Evolutionary conservation across 1,140 invertebrate genomes (phyloP).

Genomic region (Campoletis sonorensis): DNA sequence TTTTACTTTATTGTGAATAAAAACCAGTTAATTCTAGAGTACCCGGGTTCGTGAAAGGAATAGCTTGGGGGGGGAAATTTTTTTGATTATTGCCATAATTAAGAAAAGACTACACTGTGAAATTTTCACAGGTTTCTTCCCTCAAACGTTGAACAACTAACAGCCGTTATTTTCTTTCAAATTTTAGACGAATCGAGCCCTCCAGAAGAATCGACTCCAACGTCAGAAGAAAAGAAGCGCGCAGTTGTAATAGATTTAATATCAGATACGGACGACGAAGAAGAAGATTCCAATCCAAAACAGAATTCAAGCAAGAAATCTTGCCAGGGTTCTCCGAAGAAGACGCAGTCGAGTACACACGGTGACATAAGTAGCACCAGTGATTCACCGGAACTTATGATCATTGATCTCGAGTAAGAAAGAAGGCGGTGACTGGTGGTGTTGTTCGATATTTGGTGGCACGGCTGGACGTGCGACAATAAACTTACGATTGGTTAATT

Average conservation of each 20-base stretch:
- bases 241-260: constrained; percentile 73
- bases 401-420: constrained; percentile 73
- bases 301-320: constrained; percentile 66
- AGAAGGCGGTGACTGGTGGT: background rate
- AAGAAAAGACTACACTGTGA: too few relatives aligned
- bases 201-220: too few relatives aligned
- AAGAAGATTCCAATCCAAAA: constrained; percentile 60
- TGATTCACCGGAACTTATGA: constrained; percentile 74
- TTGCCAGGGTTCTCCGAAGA: constrained; percentile 63
- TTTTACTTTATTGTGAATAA: too few relatives aligned
- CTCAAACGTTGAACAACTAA: background rate
- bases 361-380: constrained; percentile 73
- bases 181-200: constrained; percentile 70
- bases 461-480: constrained; percentile 17
- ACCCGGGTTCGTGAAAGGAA: too few relatives aligned
- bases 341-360: constrained; percentile 66
- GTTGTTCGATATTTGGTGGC: background rate
- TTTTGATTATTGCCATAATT: too few relatives aligned
- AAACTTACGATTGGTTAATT: background rate
- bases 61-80: too few relatives aligned
- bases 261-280: constrained; percentile 72
- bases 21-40: too few relatives aligned
- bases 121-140: too few relatives aligned
- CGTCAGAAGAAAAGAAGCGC: constrained; percentile 69
- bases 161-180: background rate